phyloP scores from a whole-genome alignment of 1,140 invertebrate species.

The Tetramorium simillimum region DNA sequence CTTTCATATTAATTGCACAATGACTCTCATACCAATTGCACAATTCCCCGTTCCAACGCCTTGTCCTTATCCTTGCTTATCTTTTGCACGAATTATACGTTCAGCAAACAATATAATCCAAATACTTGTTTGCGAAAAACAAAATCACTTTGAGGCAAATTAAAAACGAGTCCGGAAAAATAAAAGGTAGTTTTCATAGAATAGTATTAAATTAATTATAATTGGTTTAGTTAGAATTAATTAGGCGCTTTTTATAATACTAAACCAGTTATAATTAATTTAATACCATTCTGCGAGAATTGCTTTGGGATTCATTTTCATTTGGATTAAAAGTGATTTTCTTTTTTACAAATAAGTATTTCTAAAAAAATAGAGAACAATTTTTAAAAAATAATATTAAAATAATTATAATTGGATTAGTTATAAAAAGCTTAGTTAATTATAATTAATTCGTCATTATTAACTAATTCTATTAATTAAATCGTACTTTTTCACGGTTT shows the following conservation, averaged over 20 bases:
- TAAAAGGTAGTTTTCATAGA: neutral
- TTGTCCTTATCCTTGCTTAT: slow-evolving; percentile 15
- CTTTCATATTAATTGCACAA: slow-evolving; percentile 46
- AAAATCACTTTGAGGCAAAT: neutral
- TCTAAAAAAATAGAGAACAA: neutral
- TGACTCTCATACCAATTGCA: slow-evolving; percentile 37
- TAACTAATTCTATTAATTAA: too few relatives aligned
- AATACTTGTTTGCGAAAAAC: neutral
- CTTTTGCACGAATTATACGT: slow-evolving; percentile 5
- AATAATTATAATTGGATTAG: too few relatives aligned
- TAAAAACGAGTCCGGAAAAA: neutral
- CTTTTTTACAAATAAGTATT: too few relatives aligned
- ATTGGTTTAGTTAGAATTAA: too few relatives aligned
- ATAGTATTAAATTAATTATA: neutral
- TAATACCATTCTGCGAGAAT: too few relatives aligned
- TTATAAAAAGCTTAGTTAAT: too few relatives aligned
- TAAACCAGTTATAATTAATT: too few relatives aligned
- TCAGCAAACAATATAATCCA: neutral
- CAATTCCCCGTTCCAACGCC: neutral
- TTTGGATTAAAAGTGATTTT: too few relatives aligned
- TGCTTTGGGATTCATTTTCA: too few relatives aligned
- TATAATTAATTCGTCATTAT: too few relatives aligned
- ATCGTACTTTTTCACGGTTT: neutral
- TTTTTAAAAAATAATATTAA: neutral
- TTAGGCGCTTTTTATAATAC: too few relatives aligned